phyloP scores from a whole-genome alignment of 1,140 invertebrate genomes.

The Geopemphigus sp. region DNA sequence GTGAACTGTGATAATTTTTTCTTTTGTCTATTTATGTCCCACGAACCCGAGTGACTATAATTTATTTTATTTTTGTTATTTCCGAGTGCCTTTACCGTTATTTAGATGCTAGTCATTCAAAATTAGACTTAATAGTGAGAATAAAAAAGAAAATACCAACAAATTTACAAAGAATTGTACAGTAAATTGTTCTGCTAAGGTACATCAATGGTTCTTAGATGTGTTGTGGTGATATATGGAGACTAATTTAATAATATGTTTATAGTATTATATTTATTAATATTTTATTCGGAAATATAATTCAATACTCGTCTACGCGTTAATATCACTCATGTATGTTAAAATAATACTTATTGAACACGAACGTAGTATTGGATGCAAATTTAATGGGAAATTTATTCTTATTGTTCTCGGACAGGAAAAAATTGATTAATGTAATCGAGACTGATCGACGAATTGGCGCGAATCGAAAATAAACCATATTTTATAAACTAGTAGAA shows the following conservation, averaged over 20 bases:
- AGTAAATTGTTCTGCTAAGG: slow-evolving; percentile 26
- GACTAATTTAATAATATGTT: slow-evolving; percentile 46
- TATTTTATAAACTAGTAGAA: not conserved
- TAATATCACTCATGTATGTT: slow-evolving; percentile 38
- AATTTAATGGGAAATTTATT: not conserved
- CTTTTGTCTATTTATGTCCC: slow-evolving; percentile 27
- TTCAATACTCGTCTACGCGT: slow-evolving; percentile 17
- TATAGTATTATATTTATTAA: slow-evolving; percentile 45
- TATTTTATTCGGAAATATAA: slow-evolving; percentile 38
- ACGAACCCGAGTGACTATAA: slow-evolving; percentile 3
- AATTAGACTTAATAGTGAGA: slow-evolving; percentile 49
- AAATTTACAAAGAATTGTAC: not conserved
- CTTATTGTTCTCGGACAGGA: not conserved
- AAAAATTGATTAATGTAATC: not conserved
- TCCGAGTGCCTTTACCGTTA: slow-evolving; percentile 43
- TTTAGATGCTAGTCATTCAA: slow-evolving; percentile 47
- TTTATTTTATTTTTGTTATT: slow-evolving; percentile 34
- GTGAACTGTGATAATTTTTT: slow-evolving; percentile 45
- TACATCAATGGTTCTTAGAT: slow-evolving; percentile 23
- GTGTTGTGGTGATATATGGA: slow-evolving; percentile 45
- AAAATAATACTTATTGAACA: slow-evolving; percentile 24
- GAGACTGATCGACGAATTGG: not conserved
- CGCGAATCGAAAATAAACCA: not conserved
- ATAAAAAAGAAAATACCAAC: not conserved
- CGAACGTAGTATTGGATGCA: not conserved